phyloP scores from a whole-genome alignment of 2,113 vertebrate species.

The Myotis brandtii region DNA sequence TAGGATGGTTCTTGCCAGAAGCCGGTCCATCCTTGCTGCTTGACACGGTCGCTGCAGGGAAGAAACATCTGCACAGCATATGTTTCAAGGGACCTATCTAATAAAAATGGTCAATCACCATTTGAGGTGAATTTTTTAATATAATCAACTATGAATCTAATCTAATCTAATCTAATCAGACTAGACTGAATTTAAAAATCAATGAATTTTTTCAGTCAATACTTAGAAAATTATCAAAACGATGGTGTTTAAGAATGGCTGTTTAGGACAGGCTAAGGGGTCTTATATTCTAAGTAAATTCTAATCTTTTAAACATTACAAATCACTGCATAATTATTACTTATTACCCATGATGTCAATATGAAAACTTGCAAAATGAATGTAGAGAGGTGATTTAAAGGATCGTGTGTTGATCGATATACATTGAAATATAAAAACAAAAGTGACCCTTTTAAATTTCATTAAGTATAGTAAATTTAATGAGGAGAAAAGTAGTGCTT shows the following conservation, averaged over 20 bases:
- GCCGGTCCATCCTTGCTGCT: too few relatives aligned
- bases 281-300: not conserved
- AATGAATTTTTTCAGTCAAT: not conserved
- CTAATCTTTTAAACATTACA: conserved; percentile 1
- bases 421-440: conserved; percentile 26
- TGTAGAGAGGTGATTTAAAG: not conserved
- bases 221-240: not conserved
- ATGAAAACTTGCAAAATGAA: conserved; percentile 21
- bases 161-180: not conserved
- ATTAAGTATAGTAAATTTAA: conserved; percentile 38
- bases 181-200: not conserved
- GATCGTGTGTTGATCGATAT: not conserved
- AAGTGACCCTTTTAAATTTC: conserved; percentile 15
- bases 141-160: not conserved
- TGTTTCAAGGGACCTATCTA: not conserved
- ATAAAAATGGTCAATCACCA: not conserved
- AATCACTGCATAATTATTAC: not conserved
- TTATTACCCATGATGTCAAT: not conserved
- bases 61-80: too few relatives aligned
- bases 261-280: not conserved
- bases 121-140: not conserved
- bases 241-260: not conserved
- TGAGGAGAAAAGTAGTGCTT: conserved; percentile 5
- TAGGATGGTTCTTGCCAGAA: not conserved
- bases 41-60: too few relatives aligned